These are phyloP conservation scores for Ptychodera flava DNA, from an alignment of 35 echinoderm and acorn worm species.

Conservation along the genomic window DNA sequence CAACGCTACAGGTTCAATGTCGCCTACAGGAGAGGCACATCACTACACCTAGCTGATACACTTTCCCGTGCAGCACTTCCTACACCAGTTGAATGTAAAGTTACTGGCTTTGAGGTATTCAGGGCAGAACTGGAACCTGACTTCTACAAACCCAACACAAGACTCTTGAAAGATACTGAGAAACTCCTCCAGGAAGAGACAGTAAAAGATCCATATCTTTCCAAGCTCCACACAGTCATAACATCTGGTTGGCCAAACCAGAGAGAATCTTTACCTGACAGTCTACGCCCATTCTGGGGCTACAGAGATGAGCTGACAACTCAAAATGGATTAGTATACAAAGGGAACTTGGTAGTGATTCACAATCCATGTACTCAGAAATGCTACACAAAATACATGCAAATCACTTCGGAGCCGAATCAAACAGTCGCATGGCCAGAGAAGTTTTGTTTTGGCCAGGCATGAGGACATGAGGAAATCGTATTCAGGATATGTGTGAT, in stretches of 20 bases:
- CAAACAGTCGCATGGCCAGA: constrained; percentile 41
- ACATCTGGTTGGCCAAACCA: not conserved
- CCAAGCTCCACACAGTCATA: constrained; percentile 8
- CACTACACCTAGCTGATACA: constrained; percentile 34
- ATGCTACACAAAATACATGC: constrained; percentile 49
- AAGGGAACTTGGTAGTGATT: not conserved
- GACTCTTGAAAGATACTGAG: too few relatives aligned
- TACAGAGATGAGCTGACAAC: constrained; percentile 3
- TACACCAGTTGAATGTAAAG: not conserved
- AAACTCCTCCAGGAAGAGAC: constrained; percentile 23
- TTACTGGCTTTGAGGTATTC: too few relatives aligned
- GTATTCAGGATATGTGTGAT: constrained; percentile 44
- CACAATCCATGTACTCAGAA: constrained; percentile 14
- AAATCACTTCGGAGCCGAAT: constrained; percentile 52
- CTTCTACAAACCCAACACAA: not conserved
- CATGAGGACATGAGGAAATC: constrained; percentile 28
- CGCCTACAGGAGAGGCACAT: constrained; percentile 12
- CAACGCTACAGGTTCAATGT: constrained; percentile 41
- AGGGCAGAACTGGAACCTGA: constrained; percentile 4
- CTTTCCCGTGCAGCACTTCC: constrained; percentile 2
- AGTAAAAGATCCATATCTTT: constrained; percentile 20
- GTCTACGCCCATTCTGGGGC: not conserved
- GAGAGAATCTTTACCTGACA: not conserved
- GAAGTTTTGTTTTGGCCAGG: constrained; percentile 38
- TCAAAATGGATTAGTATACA: not conserved